Evolutionary conservation across 2,797 vertebrate species (phyloP), one percentile per base, ranked within the genome.

Genomic region (Gephyroberyx darwinii): DNA sequence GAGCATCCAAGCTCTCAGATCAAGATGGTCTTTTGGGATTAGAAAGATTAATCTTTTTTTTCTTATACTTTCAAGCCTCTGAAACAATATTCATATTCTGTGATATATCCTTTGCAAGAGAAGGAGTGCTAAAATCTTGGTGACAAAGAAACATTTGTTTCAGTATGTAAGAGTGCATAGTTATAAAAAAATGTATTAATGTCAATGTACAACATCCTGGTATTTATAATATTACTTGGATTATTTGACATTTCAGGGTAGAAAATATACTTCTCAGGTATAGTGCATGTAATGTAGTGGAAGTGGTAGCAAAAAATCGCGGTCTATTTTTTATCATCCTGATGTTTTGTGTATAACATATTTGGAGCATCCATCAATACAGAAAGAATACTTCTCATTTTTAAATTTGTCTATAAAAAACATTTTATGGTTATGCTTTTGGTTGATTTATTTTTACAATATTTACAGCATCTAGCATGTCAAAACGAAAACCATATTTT

Each of bases 1-100:
- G 78, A 91, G 90, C 87, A 80, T 90, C 88, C 91, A 84, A 90
- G 87, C 90, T 77, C 88, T 68, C 84, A 85, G 88, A 93, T 93
- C 92, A 93, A 94, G 92, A 93, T 94, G 88, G 87, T 90, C 92
- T 94, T 94, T 94, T 71, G 79, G 90, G 91, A 94, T 93, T 93
- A 91, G 82, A 85, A 84, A 92, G 90, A 94, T 92, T 82, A 69
- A 92, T 93, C 77, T 83, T 84, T 86, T 79, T 86, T 75, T 84
- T 84, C 84, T 91, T 84, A 67, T 91, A 88, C 89, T 90, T 89
- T 91, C 73, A 86, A 86, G 79, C 83, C 75, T 89, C 78, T 88
- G 87, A 94, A 94, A 94, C 91, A 92, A 93, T 94, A 93, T 91
- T 92, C 84, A 88, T 82, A 81, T 86, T 79, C 68, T 61, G 69